A percentile compares a stretch with the other conserved stretches of the same genome.
phyloP scores from a whole-genome alignment of 2,797 vertebrate species.

The Ficedula albicollis region DNA sequence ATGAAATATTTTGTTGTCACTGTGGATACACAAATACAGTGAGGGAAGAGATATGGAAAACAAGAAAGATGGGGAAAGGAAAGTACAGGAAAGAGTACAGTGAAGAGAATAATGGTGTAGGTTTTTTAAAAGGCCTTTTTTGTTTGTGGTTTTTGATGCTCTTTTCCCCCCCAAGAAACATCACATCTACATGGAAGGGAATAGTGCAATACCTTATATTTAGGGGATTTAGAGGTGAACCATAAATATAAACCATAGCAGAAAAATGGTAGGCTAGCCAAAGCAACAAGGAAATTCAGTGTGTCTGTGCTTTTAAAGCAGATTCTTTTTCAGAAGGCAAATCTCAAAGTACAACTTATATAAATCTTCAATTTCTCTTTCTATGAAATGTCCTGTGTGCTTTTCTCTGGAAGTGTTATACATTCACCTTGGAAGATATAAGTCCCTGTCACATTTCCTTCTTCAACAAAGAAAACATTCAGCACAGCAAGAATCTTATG shows the following conservation, averaged over 20 bases:
- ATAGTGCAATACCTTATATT: neutral
- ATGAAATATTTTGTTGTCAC: neutral
- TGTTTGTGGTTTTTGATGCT: neutral
- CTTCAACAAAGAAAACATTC: neutral
- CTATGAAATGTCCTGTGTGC: neutral
- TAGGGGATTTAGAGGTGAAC: neutral
- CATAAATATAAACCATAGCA: neutral
- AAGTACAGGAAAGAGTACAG: neutral
- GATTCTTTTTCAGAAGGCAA: neutral
- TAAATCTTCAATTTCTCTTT: neutral
- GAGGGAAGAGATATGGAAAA: neutral
- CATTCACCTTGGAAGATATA: neutral
- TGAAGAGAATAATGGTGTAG: neutral
- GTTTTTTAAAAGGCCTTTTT: neutral
- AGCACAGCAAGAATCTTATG: neutral
- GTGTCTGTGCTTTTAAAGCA: neutral
- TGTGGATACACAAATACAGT: neutral
- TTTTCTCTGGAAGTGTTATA: neutral
- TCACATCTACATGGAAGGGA: neutral
- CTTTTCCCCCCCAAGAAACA: neutral
- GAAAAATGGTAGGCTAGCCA: neutral
- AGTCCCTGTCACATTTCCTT: neutral
- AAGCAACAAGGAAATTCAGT: neutral
- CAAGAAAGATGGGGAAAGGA: neutral
- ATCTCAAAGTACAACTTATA: neutral